Evolutionary conservation across 2,797 vertebrate species (phyloP), one percentile per base, ranked within the genome.

Genomic region (Arctocebus calabarensis): DNA sequence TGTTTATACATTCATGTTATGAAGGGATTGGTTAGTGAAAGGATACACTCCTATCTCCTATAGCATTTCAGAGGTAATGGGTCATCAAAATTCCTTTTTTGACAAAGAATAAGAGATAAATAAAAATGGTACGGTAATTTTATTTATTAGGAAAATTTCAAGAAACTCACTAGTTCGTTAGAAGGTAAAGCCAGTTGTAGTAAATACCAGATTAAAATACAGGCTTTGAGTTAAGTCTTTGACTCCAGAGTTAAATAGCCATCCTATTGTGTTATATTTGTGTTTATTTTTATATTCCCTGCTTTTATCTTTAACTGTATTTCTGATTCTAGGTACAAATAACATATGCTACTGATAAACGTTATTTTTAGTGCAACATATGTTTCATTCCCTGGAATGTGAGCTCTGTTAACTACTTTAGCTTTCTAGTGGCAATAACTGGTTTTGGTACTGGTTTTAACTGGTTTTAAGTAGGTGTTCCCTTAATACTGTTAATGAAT

Each of bases 261-360:
- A 83, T 90, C 19, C 19, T 20, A 7, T 14, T 95, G 17, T 73
- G 43, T 94, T 96, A 86, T 84, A 55, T 83, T 89, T 85, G 37
- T 96, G 10, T 92, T 95, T 84, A 40, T 90, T 71, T 90, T 84
- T 93, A 48, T 78, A 52, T 48, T 94, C n/a, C 71, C 3, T 87
- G 43, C 22, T 90, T 94, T 83, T 96, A 7, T 61, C 61, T 79
- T 0, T 75, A 59, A 37, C 23, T 52, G 22, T 83, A n/a, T 86
- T 92, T 87, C 59, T 90, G 27, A 34, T 82, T 74, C 11, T 70
- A 22, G 43, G 59, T 81, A 17, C 14, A 73, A 40, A 32, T 17
- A 45, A 32, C 29, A 40, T 93, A 52, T 57, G 14, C 34, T 94
- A 12, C 74, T 59, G n/a, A 20, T 77, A 59, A 55, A 77, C 27